Base-by-base conservation (phyloP, 2,888 invertebrate species). In the Gortyna flavago region DNA sequence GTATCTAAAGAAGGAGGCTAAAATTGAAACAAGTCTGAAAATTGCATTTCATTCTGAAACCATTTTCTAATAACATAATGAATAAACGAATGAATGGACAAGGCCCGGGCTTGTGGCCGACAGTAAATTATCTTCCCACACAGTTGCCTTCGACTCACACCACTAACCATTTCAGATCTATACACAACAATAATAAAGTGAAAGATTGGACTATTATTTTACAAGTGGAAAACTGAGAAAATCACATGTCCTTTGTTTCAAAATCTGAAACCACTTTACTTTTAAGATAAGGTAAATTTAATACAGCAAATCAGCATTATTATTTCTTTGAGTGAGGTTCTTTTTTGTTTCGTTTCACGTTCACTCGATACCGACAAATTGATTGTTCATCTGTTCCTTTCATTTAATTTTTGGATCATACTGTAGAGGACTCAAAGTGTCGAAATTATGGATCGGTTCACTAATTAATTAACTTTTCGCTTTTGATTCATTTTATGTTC, bases 21-120 rank as follows among this genome's bases (percentile, higher is more conserved):
- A 25, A 32, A 29, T 16, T 32, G 4, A 41, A 75, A 51, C 5
- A 32, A 41, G 25, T 54, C 32, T 32, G 25, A 35, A n/a, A 77
- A 32, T 77, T 11, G 5, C 18, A 32, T 66, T 61, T 61, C 8
- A 82, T 67, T 21, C 25, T 54, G 66, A 79, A 57, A 57, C 35
- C n/a, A 21, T 57, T 7, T 51, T 51, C 1, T 29, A n/a, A 38
- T 18, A 32, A 32, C n/a, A 35, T 44, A 62, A 54, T 67, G 54
- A 79, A 81, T 16, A 29, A 44, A 48, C 6, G 16, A 59, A 66
- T 65, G 66, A 76, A 76, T 78, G 51, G 35, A 51, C 16, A 59
- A n/a, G 59, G n/a, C n/a, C n/a, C n/a, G n/a, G 29, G 78, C 25
- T 32, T 57, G 77, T 13, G 25, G 41, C 51, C 41, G 48, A 68